Evolutionary conservation across 1,140 invertebrate genomes (phyloP).

Genomic region (Drosophila ercepeae): DNA sequence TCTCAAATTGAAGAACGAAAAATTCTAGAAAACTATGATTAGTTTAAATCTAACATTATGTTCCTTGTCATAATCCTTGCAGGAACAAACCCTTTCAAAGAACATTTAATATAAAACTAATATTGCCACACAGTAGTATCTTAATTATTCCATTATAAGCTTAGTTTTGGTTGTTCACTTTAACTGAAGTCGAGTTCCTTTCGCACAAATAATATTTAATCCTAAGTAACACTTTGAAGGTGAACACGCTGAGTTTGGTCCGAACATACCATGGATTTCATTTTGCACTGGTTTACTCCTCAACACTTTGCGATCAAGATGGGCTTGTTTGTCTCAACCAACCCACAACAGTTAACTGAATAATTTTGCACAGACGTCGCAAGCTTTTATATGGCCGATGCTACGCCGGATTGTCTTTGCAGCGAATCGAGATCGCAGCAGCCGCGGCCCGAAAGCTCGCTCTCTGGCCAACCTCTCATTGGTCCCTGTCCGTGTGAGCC

Average conservation of each 20-base stretch:
- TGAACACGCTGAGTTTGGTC: conserved; percentile 45
- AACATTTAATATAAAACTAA: neutral
- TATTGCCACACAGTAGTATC: conserved; percentile 8
- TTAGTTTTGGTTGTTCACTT: conserved; percentile 12
- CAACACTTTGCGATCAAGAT: conserved; percentile 51
- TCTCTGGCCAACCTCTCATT: conserved; percentile 19
- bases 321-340: conserved; percentile 78
- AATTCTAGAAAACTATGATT: no score
- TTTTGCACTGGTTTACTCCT: conserved; percentile 71
- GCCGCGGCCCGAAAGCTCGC: conserved; percentile 53
- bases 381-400: conserved; percentile 83
- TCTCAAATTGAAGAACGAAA: no score
- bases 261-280: conserved; percentile 82
- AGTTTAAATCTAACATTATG: no score
- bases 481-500: conserved; percentile 21
- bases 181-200: conserved; percentile 21
- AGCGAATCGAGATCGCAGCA: conserved; percentile 45
- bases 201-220: conserved; percentile 1
- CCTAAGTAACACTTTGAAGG: conserved; percentile 27
- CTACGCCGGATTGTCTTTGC: conserved; percentile 49
- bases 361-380: conserved; percentile 76
- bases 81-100: neutral
- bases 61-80: neutral
- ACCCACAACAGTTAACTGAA: conserved; percentile 83
- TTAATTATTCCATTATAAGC: neutral